Evolutionary conservation across 2,888 invertebrate species (phyloP), one percentile per base, ranked within the genome.

Genomic region (Eulithis prunata): DNA sequence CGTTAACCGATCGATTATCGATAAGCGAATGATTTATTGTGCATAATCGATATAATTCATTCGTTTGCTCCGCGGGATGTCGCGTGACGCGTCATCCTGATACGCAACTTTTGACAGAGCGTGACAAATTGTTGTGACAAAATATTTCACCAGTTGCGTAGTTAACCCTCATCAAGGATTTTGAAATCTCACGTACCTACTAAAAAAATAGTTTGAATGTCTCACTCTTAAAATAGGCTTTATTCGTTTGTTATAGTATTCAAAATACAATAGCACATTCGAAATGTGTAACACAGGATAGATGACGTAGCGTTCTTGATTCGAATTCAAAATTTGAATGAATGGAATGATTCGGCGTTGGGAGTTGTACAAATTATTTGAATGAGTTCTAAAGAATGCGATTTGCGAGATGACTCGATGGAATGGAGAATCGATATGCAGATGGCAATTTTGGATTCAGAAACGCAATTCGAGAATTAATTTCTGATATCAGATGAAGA

Each of bases 91-190:
- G 87, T 89, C 88, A 89, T 74, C 80, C 72, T 92, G 91, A 92
- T 88, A 80, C 74, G 89, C 87, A 77, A 81, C 75, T 88, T 86
- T 71, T 85, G 91, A 91, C 92, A 88, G 80, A 74, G 84, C 88
- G 78, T 92, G 90, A 93, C 93, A 89, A 93, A 93, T 93, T 92
- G 89, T 92, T 91, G 84, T 93, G 93, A 92, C 93, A 92, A 91
- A 92, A 93, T 91, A 93, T 93, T 93, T 92, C 91, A 93, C 90
- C 91, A 91, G 89, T 89, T 89, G 88, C 88, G 80, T 89, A 87
- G 86, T 83, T 81, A 79, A 84, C 89, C 88, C 87, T 85, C 78
- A 77, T 80, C 79, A 79, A 57, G 45, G 47, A 68, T 72, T 73
- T 70, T 66, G 71, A 63, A 72, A 74, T 66, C 70, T 72, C 72